Percentiles rank a stretch among this genome's conserved stretches.
Evolutionary conservation across 2,113 vertebrate genomes (phyloP).

Genomic region (Sapayoa aenigma): DNA sequence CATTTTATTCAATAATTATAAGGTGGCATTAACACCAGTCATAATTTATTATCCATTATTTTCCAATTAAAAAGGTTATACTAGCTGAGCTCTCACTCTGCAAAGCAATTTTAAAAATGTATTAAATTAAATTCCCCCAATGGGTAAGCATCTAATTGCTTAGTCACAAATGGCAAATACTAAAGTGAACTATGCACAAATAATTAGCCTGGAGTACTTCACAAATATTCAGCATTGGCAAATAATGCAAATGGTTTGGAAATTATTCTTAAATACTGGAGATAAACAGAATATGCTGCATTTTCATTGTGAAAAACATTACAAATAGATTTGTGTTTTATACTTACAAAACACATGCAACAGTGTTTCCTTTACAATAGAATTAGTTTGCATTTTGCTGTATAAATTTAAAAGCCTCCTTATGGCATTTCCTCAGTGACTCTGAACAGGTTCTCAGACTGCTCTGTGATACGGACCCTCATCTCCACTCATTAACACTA

Average conservation of each 20-base stretch:
- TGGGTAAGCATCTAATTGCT: background rate
- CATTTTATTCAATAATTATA: slow-evolving; percentile 9
- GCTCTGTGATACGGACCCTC: background rate
- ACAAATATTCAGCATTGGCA: background rate
- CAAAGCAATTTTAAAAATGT: background rate
- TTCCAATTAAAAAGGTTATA: slow-evolving; percentile 20
- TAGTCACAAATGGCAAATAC: background rate
- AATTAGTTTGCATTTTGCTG: background rate
- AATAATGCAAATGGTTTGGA: background rate
- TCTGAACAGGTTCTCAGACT: background rate
- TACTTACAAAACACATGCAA: background rate
- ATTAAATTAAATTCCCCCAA: slow-evolving; percentile 19
- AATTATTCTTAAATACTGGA: background rate
- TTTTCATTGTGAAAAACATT: background rate
- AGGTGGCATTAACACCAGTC: background rate
- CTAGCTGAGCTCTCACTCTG: background rate
- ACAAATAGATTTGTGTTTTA: background rate
- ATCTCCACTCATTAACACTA: background rate
- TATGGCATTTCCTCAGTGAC: background rate
- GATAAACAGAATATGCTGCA: background rate
- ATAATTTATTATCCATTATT: slow-evolving; percentile 23
- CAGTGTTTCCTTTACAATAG: background rate
- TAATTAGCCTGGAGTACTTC: background rate
- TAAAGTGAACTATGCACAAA: background rate
- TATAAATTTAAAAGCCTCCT: background rate